Percentiles rank a stretch among this genome's conserved stretches.
phyloP scores from a whole-genome alignment of 1,140 invertebrate species.

The Bombus waltoni region DNA sequence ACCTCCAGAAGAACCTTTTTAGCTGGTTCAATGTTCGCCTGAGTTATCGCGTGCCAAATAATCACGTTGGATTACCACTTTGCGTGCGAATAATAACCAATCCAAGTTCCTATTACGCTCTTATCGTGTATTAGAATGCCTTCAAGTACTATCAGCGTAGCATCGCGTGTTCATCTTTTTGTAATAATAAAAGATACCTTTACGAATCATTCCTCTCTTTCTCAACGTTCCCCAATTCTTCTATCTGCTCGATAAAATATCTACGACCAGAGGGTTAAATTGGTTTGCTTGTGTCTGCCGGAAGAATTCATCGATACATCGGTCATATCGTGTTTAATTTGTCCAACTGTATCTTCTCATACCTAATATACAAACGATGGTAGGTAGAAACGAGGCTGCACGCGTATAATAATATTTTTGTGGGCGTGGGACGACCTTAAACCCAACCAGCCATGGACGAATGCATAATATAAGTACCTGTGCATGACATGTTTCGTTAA shows the following conservation, averaged over 20 bases:
- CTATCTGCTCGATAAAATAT: neutral
- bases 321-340: neutral
- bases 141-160: neutral
- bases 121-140: neutral
- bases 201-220: neutral
- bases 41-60: neutral
- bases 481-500: slow-evolving; percentile 30
- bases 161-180: neutral
- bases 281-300: too few relatives aligned
- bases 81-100: slow-evolving; percentile 14
- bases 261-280: neutral
- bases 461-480: slow-evolving; percentile 2
- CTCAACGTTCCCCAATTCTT: neutral
- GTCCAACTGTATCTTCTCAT: neutral
- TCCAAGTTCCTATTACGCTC: neutral
- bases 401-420: slow-evolving; percentile 39
- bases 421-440: slow-evolving; percentile 40
- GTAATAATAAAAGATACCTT: neutral
- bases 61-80: neutral
- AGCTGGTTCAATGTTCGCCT: neutral
- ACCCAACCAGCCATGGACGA: slow-evolving; percentile 14
- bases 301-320: neutral
- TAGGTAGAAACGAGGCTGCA: slow-evolving; percentile 45
- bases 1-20: neutral
- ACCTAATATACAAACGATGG: neutral